A percentile compares a stretch with the other conserved stretches of the same genome.
phyloP scores from a whole-genome alignment of 1,140 invertebrate genomes.

The fruit fly (Drosophila melanogaster) region Release_6_plus_ISO1_MT NC_004354.4:6943501-6944000 shows the following conservation, averaged over 20 bases:
- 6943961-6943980: background rate
- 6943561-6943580: too few species aligned
- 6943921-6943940: constrained; percentile 74
- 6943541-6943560: too few species aligned
- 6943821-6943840: constrained; percentile 7
- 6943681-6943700: constrained; percentile 2
- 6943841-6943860: background rate
- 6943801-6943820: constrained; percentile 32
- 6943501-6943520: too few species aligned
- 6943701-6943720: constrained; percentile 15
- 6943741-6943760: constrained; percentile 56
- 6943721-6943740: constrained; percentile 49
- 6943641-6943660: too few species aligned
- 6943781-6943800: constrained; percentile 54
- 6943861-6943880: too few species aligned
- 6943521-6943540: too few species aligned
- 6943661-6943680: background rate
- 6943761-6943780: constrained; percentile 27
- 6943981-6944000: background rate
- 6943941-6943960: constrained; percentile 12
- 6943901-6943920: constrained; percentile 32
- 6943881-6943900: constrained; percentile 30
- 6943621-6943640: too few species aligned
- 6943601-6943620: too few species aligned
- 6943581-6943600: too few species aligned